phyloP scores from a whole-genome alignment of 2,888 invertebrate genomes.

The Cephus pulcher region DNA sequence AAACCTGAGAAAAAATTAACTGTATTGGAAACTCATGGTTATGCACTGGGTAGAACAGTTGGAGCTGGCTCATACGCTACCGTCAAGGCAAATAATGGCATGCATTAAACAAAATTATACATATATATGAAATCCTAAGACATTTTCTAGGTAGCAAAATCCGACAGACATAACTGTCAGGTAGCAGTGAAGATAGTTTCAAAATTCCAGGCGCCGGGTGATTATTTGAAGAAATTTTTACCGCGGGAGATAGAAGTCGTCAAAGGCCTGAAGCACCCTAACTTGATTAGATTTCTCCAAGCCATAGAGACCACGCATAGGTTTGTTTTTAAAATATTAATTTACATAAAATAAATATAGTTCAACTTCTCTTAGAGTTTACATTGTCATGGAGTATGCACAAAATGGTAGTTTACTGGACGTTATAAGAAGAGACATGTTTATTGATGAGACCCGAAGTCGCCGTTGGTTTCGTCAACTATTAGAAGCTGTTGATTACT shows the following conservation, averaged over 20 bases:
- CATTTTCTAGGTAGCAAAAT: conserved; percentile 74
- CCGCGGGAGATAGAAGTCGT: conserved; percentile 87
- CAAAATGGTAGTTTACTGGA: conserved; percentile 84
- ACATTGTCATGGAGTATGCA: conserved; percentile 87
- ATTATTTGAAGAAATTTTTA: conserved; percentile 83
- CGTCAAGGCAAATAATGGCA: conserved; percentile 72
- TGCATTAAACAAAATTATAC: not conserved
- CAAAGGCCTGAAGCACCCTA: conserved; percentile 82
- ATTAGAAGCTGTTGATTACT: conserved; percentile 81
- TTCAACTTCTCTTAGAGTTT: conserved; percentile 72
- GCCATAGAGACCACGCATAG: conserved; percentile 88
- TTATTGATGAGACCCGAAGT: conserved; percentile 77
- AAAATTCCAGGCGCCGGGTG: conserved; percentile 84
- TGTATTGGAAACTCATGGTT: conserved; percentile 84
- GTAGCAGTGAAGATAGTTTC: conserved; percentile 88
- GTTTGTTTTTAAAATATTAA: conserved; percentile 60
- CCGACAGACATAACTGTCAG: conserved; percentile 77
- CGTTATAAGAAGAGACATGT: conserved; percentile 78
- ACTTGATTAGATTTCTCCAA: conserved; percentile 83
- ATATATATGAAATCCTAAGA: not conserved
- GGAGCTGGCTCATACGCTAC: conserved; percentile 88
- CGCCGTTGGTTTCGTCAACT: conserved; percentile 80
- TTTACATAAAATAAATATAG: not conserved
- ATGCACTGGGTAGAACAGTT: conserved; percentile 79
- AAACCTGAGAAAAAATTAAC: conserved; percentile 65